Conservation (phyloP, 2,888 invertebrate species). For the Laothoe populi region DNA sequence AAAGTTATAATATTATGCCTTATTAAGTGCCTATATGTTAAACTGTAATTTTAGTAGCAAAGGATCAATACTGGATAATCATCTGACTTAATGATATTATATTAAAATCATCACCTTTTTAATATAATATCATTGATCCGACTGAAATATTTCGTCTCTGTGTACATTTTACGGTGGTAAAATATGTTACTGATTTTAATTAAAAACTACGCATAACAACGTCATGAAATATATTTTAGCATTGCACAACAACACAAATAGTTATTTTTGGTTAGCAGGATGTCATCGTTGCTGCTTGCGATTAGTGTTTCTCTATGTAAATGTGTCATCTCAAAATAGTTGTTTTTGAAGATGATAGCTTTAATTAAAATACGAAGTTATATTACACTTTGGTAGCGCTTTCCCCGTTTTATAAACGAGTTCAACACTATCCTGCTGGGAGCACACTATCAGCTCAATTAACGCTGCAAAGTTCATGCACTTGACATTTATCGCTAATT, state of each 20-base stretch:
- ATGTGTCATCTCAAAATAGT: slow-evolving; percentile 21
- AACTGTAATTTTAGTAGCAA: no score
- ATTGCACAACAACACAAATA: slow-evolving; percentile 5
- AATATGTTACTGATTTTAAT: neutral
- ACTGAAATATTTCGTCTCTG: no score
- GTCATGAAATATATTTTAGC: neutral
- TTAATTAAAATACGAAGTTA: slow-evolving; percentile 11
- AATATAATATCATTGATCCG: no score
- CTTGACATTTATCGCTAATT: slow-evolving; percentile 50
- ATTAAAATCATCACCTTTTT: no score
- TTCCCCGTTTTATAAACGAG: slow-evolving; percentile 17
- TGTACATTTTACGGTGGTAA: neutral
- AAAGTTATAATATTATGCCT: no score
- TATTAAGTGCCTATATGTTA: no score
- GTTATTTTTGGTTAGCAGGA: slow-evolving; percentile 22
- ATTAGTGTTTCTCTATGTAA: slow-evolving; percentile 19
- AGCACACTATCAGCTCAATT: slow-evolving; percentile 42
- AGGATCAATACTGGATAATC: no score
- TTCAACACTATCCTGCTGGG: slow-evolving; percentile 11
- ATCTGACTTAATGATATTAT: no score
- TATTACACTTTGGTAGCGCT: neutral
- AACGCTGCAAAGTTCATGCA: slow-evolving; percentile 49
- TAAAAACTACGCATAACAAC: neutral
- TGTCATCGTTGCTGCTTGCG: slow-evolving; percentile 20
- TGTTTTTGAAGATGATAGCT: neutral